Conservation (phyloP, 1,140 invertebrate species). For the Temnothorax longispinosus region DNA sequence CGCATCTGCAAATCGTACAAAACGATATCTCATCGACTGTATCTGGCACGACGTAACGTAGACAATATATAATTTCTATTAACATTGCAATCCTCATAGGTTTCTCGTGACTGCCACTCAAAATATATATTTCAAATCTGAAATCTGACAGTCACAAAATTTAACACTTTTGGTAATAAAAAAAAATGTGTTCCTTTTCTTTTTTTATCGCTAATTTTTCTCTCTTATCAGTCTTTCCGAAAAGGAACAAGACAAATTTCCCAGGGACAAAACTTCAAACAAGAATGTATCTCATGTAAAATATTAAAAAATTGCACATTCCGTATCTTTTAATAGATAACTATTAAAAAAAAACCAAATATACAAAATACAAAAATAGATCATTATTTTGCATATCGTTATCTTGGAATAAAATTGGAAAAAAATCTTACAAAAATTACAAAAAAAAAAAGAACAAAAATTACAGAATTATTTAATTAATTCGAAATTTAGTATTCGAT, state of each 20-base stretch:
- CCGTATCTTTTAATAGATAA: not conserved
- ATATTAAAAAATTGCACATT: not conserved
- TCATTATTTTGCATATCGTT: not conserved
- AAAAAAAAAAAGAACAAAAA: not conserved
- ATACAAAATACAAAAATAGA: not conserved
- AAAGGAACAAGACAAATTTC: too few relatives aligned
- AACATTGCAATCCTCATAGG: not conserved
- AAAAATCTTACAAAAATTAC: not conserved
- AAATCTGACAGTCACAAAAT: too few relatives aligned
- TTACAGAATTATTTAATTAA: not conserved
- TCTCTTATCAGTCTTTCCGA: too few relatives aligned
- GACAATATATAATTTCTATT: not conserved
- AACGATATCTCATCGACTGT: not conserved
- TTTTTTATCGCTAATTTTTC: too few relatives aligned
- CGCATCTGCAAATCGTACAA: constrained; percentile 74
- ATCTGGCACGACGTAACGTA: not conserved
- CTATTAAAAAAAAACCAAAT: not conserved
- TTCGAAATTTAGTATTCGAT: not conserved
- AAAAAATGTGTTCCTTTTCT: too few relatives aligned
- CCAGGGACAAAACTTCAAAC: too few relatives aligned
- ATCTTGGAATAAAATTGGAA: not conserved
- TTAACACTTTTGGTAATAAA: too few relatives aligned
- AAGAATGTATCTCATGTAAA: too few relatives aligned
- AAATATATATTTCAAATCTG: not conserved
- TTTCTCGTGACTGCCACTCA: not conserved